phyloP scores from a whole-genome alignment of 2,113 vertebrate species.

The Chaetorhynchus papuensis region DNA sequence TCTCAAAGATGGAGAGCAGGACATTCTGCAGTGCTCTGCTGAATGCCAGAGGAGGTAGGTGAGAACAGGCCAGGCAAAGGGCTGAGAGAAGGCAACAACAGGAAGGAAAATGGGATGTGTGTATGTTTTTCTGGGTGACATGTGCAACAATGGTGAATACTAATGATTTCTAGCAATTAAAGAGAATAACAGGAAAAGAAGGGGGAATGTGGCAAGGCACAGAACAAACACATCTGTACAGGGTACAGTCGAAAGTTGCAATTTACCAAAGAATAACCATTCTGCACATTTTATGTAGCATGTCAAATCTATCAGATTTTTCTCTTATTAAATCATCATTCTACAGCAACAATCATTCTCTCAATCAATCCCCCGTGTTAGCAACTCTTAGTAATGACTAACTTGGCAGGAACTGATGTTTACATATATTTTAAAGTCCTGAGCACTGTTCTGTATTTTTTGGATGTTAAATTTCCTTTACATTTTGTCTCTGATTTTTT shows the following conservation, averaged over 20 bases:
- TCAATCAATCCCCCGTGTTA: constrained; percentile 49
- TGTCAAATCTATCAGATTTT: constrained; percentile 60
- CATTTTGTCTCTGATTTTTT: constrained; percentile 11
- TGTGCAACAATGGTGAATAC: neutral
- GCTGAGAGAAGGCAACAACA: neutral
- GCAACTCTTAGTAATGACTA: constrained; percentile 52
- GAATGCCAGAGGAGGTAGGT: neutral
- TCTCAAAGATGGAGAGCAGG: neutral
- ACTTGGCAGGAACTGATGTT: constrained; percentile 56
- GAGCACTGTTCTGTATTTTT: constrained; percentile 32
- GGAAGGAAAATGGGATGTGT: neutral
- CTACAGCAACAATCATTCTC: constrained; percentile 53
- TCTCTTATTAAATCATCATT: constrained; percentile 66
- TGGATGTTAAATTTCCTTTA: constrained; percentile 36
- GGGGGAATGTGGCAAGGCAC: neutral
- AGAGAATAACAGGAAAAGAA: neutral
- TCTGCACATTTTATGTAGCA: constrained; percentile 59
- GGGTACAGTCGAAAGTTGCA: constrained; percentile 26
- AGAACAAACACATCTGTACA: constrained; percentile 24
- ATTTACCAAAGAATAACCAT: constrained; percentile 54
- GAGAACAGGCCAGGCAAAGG: neutral
- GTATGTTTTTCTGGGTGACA: neutral
- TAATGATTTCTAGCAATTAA: neutral
- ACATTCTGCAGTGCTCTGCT: neutral
- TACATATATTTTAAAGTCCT: constrained; percentile 43